These are phyloP conservation scores for Jacana jacana DNA, from an alignment of 2,113 vertebrate genomes.

Conservation along the genomic window DNA sequence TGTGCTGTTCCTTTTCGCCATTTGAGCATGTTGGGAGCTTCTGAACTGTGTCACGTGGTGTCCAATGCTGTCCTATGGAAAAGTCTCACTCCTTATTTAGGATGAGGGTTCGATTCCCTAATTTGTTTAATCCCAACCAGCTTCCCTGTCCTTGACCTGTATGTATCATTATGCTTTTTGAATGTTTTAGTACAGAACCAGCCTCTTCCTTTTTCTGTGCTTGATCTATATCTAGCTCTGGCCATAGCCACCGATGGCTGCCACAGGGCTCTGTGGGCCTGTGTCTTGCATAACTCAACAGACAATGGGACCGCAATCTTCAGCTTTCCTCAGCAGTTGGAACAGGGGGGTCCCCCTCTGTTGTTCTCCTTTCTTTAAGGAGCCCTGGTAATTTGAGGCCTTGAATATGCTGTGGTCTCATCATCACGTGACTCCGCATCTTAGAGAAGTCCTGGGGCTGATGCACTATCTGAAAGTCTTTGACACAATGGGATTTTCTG, in stretches of 20 bases:
- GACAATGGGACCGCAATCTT: neutral
- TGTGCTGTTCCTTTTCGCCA: neutral
- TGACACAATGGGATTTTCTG: neutral
- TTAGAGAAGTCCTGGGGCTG: neutral
- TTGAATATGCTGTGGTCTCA: neutral
- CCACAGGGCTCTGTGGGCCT: neutral
- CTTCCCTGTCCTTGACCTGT: neutral
- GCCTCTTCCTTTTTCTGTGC: neutral
- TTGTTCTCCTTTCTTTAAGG: neutral
- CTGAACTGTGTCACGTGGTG: neutral
- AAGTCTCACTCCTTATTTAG: neutral
- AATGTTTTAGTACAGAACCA: neutral
- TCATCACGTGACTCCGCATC: fast-evolving
- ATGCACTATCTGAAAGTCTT: neutral
- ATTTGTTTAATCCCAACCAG: neutral
- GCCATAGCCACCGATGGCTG: neutral
- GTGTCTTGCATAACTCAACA: neutral
- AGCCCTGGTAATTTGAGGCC: neutral
- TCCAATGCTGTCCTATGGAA: neutral
- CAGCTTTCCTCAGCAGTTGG: neutral
- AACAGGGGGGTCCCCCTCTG: fast-evolving
- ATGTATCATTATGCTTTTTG: neutral
- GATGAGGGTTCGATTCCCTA: neutral
- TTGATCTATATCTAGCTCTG: neutral
- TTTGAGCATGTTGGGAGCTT: neutral